Evolutionary conservation across 2,113 vertebrate genomes (phyloP).

Genomic region (Nesoenas mayeri): DNA sequence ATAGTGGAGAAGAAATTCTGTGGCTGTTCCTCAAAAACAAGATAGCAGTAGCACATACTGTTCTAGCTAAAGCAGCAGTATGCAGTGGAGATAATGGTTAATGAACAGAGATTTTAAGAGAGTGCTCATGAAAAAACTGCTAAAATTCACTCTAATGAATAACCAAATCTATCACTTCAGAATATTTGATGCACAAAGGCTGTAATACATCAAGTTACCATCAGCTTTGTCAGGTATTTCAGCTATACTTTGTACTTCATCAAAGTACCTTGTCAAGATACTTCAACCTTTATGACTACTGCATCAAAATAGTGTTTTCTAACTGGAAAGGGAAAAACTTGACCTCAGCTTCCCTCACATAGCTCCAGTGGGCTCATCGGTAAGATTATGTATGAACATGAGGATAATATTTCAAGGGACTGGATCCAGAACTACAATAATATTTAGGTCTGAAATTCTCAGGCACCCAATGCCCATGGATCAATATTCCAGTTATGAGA

Average conservation of each 20-base stretch:
- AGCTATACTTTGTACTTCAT: background rate
- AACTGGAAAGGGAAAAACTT: background rate
- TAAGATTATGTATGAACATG: background rate
- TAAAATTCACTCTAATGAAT: background rate
- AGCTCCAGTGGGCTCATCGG: background rate
- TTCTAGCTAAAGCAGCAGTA: background rate
- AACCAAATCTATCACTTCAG: background rate
- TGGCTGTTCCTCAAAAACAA: background rate
- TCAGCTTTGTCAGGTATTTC: background rate
- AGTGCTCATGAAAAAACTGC: background rate
- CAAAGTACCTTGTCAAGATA: background rate
- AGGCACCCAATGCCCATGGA: background rate
- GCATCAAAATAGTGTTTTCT: rapidly evolving
- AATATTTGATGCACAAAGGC: background rate
- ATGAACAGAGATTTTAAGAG: background rate
- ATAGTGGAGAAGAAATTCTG: background rate
- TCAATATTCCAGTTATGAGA: background rate
- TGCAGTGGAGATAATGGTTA: background rate
- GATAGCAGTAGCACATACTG: background rate
- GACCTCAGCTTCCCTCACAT: background rate
- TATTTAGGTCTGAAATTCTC: background rate
- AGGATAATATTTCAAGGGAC: background rate
- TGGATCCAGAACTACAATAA: background rate
- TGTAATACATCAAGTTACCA: background rate
- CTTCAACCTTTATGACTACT: background rate